Evolutionary conservation across 1,140 invertebrate species (phyloP).

Genomic region (Drosophila pallidifrons): DNA sequence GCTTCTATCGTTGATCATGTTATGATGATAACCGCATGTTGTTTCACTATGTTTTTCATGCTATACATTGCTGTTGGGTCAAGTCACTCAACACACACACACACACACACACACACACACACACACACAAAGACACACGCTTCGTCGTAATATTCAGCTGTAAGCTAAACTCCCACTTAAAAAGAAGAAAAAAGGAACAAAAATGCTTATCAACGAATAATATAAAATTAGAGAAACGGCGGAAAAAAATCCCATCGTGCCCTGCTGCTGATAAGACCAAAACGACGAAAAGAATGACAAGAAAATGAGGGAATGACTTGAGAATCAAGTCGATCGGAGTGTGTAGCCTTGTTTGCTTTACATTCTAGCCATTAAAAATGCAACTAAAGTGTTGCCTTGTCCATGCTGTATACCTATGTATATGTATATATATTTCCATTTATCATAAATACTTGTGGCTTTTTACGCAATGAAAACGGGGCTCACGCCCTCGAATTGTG

Average conservation of each 20-base stretch:
- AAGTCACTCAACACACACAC: background rate
- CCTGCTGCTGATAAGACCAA: conserved; percentile 56
- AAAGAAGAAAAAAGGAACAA: conserved; percentile 50
- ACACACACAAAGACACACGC: conserved; percentile 2
- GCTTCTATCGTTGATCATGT: background rate
- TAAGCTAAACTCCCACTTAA: conserved; percentile 70
- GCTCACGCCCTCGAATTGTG: conserved; percentile 56
- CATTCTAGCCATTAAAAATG: conserved; percentile 29
- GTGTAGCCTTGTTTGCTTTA: conserved; percentile 41
- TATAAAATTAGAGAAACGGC: conserved; percentile 73
- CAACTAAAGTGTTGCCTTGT: conserved; percentile 17
- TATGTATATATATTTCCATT: background rate
- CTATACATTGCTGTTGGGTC: conserved; percentile 4
- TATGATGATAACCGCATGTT: background rate
- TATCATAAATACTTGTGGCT: conserved; percentile 39
- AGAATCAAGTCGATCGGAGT: conserved; percentile 33
- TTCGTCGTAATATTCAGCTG: conserved; percentile 10
- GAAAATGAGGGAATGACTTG: conserved; percentile 35
- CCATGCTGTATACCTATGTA: conserved; percentile 1
- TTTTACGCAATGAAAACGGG: background rate
- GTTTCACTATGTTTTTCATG: conserved; percentile 7
- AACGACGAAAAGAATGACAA: conserved; percentile 20
- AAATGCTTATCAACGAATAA: conserved; percentile 70
- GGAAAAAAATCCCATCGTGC: conserved; percentile 38
- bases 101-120: no score